Evolutionary conservation across 2,113 vertebrate species (phyloP).

Genomic region (Colinus virginianus): DNA sequence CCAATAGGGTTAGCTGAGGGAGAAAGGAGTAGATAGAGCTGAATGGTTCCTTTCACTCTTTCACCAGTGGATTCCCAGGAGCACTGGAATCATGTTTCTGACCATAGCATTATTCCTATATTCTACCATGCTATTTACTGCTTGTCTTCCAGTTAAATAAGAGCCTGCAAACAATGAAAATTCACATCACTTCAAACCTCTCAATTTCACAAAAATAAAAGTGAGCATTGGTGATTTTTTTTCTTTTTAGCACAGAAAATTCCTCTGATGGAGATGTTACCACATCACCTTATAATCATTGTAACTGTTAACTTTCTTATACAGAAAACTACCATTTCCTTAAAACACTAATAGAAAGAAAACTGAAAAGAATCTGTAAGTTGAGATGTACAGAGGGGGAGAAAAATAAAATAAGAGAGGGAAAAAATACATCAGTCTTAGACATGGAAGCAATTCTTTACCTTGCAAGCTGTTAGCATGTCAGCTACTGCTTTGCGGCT

Average conservation of each 20-base stretch:
- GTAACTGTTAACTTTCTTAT: not conserved
- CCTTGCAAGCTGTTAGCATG: conserved; percentile 94
- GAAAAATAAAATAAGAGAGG: not conserved
- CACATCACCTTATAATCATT: not conserved
- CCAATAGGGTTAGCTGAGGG: accelerated
- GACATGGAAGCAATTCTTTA: conserved; percentile 46
- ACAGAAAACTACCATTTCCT: not conserved
- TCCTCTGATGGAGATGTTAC: not conserved
- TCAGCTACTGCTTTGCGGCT: conserved; percentile 96
- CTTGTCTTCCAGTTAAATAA: not conserved
- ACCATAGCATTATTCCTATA: not conserved
- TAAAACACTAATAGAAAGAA: not conserved
- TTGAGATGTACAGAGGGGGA: not conserved
- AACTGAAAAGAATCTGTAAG: not conserved
- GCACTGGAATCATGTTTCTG: not conserved
- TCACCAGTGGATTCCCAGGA: not conserved
- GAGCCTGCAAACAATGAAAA: not conserved
- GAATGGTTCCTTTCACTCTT: not conserved
- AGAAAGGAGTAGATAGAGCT: not conserved
- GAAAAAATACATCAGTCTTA: not conserved
- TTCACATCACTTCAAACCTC: not conserved
- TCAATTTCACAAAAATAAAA: not conserved
- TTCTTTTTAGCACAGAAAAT: not conserved
- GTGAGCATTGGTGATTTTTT: not conserved
- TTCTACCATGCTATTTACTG: not conserved